These are phyloP conservation scores for Lutraria rhynchaena DNA, from an alignment of 1,140 invertebrate species.

Conservation along the genomic window DNA sequence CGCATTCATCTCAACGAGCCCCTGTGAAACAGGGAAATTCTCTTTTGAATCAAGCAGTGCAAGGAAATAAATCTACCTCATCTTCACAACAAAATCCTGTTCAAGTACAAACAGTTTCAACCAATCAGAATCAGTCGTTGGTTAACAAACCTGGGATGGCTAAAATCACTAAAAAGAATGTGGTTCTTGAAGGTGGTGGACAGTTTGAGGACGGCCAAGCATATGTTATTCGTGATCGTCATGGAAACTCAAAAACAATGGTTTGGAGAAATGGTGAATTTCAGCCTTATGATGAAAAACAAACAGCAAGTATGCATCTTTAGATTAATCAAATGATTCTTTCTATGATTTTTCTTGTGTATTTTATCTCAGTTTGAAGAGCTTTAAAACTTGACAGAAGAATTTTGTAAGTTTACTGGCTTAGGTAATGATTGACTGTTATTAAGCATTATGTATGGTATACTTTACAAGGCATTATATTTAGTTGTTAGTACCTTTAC, in stretches of 20 bases:
- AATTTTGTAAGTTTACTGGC: no score
- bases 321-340: not conserved
- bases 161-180: constrained; percentile 48
- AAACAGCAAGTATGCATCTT: not conserved
- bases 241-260: constrained; percentile 45
- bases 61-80: constrained; percentile 44
- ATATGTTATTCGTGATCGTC: constrained; percentile 44
- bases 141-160: constrained; percentile 1
- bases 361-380: not conserved
- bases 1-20: constrained; percentile 1
- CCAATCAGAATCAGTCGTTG: constrained; percentile 23
- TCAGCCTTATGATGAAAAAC: constrained; percentile 8
- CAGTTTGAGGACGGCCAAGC: constrained; percentile 52
- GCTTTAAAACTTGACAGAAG: no score
- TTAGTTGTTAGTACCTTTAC: no score
- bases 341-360: not conserved
- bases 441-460: no score
- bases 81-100: constrained; percentile 12
- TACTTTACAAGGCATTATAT: no score
- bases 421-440: no score
- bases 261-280: constrained; percentile 37
- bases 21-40: not conserved
- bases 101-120: constrained; percentile 31
- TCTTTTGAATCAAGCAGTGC: not conserved
- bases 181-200: constrained; percentile 42